These are phyloP conservation scores for Helicoverpa assulta DNA, from an alignment of 2,888 invertebrate species.

Conservation along the genomic window DNA sequence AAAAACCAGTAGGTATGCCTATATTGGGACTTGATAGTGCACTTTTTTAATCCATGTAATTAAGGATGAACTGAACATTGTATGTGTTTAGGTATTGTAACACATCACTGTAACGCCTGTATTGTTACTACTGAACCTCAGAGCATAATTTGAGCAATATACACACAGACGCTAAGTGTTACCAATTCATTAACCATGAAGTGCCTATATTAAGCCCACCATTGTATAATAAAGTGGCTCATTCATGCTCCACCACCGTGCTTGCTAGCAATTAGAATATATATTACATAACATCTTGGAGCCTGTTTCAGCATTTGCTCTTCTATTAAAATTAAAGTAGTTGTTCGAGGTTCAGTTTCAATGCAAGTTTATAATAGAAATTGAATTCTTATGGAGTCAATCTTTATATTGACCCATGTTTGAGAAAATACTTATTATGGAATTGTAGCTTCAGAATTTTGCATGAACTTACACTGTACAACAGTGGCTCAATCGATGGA, in stretches of 20 bases:
- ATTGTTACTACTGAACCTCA: background rate
- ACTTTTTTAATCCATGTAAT: no score
- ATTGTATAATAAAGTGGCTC: constrained; percentile 51
- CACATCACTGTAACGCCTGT: constrained; percentile 7
- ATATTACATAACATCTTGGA: constrained; percentile 50
- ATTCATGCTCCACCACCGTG: constrained; percentile 43
- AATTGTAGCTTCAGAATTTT: background rate
- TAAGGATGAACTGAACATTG: background rate
- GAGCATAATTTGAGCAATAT: constrained; percentile 33
- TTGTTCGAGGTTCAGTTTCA: constrained; percentile 4
- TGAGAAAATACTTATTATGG: background rate
- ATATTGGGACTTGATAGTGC: no score
- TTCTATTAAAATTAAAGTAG: constrained; percentile 31
- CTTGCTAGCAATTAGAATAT: constrained; percentile 53
- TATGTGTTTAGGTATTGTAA: constrained; percentile 1
- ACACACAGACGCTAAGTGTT: constrained; percentile 34
- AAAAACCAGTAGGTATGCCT: no score
- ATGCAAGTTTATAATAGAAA: constrained; percentile 1
- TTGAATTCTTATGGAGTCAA: no score
- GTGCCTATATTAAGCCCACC: constrained; percentile 41
- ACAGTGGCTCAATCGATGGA: background rate
- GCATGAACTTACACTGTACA: background rate
- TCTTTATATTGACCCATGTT: no score
- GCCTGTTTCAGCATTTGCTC: constrained; percentile 28
- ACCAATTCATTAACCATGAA: constrained; percentile 53